These are phyloP conservation scores for Phrynosoma platyrhinos DNA, from an alignment of 2,113 vertebrate species.

Conservation along the genomic window DNA sequence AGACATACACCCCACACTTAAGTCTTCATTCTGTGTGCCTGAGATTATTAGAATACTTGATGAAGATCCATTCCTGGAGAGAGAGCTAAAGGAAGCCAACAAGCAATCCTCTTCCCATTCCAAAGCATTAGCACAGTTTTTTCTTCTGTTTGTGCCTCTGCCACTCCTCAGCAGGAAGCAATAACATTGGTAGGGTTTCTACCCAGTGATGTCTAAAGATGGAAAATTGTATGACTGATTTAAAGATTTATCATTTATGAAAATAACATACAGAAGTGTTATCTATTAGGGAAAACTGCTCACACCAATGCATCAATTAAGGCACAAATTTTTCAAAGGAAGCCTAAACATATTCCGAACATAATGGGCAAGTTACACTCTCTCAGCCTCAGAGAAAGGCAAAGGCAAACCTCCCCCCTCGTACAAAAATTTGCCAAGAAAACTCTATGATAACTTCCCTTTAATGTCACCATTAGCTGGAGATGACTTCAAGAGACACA, in stretches of 20 bases:
- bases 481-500: no score
- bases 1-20: not conserved
- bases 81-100: not conserved
- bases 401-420: no score
- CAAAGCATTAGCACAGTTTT: not conserved
- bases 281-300: no score
- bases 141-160: not conserved
- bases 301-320: no score
- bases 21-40: slow-evolving; percentile 1
- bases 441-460: no score
- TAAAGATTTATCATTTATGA: not conserved
- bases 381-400: no score
- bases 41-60: not conserved
- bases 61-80: not conserved
- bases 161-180: not conserved
- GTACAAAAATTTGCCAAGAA: no score
- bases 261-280: no score
- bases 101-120: not conserved
- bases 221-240: not conserved
- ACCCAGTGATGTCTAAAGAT: not conserved
- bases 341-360: no score
- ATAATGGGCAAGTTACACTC: no score
- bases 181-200: not conserved
- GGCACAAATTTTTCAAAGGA: no score
- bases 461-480: no score